Evolutionary conservation across 2,113 vertebrate species (phyloP), one percentile per base, ranked within the genome.

Genomic region (Prochilodus magdalenae): DNA sequence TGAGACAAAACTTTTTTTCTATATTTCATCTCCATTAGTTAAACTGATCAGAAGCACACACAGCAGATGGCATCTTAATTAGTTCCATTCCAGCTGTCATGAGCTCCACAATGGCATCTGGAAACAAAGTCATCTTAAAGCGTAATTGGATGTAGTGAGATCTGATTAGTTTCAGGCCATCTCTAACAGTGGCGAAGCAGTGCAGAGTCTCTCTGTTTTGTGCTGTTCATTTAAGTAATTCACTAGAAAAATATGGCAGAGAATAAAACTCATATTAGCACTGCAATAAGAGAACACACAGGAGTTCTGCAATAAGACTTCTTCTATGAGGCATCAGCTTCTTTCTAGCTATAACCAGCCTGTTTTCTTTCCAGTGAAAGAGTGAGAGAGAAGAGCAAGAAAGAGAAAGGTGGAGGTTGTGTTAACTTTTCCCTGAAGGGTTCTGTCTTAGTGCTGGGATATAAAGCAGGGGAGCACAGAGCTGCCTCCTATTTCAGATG

Each of bases 81-180:
- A 11, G 22, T 70, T 44, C 66, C 40, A 22, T 44, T 70, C 20
- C 22, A 13, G 33, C 36, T 44, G 22, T 44, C 36, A 44, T 5
- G 20, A 69, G 20, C 13, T 44, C 33, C 33, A 44, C 18, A 44
- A 44, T 40, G 36, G 33, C 66, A 44, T 70, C 22, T 70, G 22
- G 66, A 70, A 70, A 24, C 66, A 69, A 40, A 69, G 36, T 70
- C 10, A 70, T 44, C 20, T 70, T 44, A 70, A 44, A 24, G 33
- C 5, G 20, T 44, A 70, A 70, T 14, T n/a, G 33, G 44, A 70
- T 44, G 33, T 70, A 40, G 11, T 70, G 36, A n/a, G 22, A 44
- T 44, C 22, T 44, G 33, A 24, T 44, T 44, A 22, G 33, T 70
- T 69, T 22, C 33, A 40, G 29, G 15, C 18, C 30, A 66, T 69